phyloP scores from a whole-genome alignment of 2,888 invertebrate genomes.

The Cephonodes hylas region DNA sequence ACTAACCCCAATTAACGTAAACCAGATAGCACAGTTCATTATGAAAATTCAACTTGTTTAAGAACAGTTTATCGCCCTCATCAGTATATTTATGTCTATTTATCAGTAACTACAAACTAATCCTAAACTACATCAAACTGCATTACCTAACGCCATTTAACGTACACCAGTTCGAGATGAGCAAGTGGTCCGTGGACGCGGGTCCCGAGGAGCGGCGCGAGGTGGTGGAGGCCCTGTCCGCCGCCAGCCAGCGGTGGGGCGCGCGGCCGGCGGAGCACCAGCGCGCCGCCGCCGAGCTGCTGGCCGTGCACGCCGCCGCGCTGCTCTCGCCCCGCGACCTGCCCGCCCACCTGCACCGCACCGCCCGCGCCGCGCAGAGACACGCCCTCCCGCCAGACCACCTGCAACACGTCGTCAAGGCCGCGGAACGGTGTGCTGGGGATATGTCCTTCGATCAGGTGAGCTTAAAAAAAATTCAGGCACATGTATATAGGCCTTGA shows the following conservation, averaged over 20 bases:
- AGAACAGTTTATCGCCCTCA: too few species aligned
- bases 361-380: conserved; percentile 29
- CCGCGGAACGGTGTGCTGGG: conserved; percentile 31
- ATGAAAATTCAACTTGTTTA: too few species aligned
- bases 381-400: conserved; percentile 38
- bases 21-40: too few species aligned
- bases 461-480: too few species aligned
- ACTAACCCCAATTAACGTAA: too few species aligned
- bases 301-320: conserved; percentile 30
- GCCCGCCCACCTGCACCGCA: conserved; percentile 26
- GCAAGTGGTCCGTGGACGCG: conserved; percentile 42
- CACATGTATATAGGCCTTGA: too few species aligned
- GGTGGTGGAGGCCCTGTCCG: conserved; percentile 41
- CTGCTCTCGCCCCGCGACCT: conserved; percentile 18
- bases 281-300: conserved; percentile 32
- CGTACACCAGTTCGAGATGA: conserved; percentile 57
- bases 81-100: too few species aligned
- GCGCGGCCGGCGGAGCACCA: conserved; percentile 36
- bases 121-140: too few species aligned
- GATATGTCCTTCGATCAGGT: conserved; percentile 52
- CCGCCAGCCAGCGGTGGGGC: conserved; percentile 42
- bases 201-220: conserved; percentile 34
- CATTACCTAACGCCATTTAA: too few species aligned
- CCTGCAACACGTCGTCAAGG: conserved; percentile 39
- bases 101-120: too few species aligned